Evolutionary conservation across 2,888 invertebrate genomes (phyloP), one percentile per base, ranked within the genome.

Genomic region (Caenorhabditis sp.): DNA sequence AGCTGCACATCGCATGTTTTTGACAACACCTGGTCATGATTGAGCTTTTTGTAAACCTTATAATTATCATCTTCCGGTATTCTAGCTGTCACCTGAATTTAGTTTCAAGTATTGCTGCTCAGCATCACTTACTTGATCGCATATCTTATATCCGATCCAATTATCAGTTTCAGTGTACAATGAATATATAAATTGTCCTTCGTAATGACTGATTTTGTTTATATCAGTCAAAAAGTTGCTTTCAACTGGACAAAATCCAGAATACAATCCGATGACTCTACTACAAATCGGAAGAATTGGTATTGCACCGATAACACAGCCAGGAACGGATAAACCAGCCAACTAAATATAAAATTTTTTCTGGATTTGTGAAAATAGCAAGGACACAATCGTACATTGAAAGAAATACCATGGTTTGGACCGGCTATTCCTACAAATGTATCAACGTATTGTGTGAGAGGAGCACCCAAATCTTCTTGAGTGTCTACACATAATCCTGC

Each of bases 371-470:
- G 22, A 35, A 37, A 26, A 32, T 17, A 24, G 2, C 8, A n/a
- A n/a, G n/a, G n/a, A n/a, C n/a, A n/a, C n/a, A n/a, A n/a, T n/a
- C n/a, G n/a, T 15, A 72, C 72, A 43, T 72, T 62, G 5, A 82
- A 72, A 2, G 84, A 58, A 24, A 88, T 85, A 7, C 87, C 87
- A 61, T 87, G 87, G 43, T 87, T 87, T 8, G 87, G 87, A 1
- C 87, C 87, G 8, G 87, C 87, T 5, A 88, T 79, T 2, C 87
- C 87, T 20, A 87, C 80, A 71, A 80, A 87, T 1, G 87, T 83
- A 59, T 87, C 87, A 7, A 87, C 75, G 35, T 83, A 84, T 26
- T 75, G 61, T 4, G 86, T 86, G 1, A 87, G 62, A 6, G 85
- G 66, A 0, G 52, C 58, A 0, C 87, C 87, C 1, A 87, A 61